phyloP scores from a whole-genome alignment of 2,797 vertebrate species.

The Mus minutoides region DNA sequence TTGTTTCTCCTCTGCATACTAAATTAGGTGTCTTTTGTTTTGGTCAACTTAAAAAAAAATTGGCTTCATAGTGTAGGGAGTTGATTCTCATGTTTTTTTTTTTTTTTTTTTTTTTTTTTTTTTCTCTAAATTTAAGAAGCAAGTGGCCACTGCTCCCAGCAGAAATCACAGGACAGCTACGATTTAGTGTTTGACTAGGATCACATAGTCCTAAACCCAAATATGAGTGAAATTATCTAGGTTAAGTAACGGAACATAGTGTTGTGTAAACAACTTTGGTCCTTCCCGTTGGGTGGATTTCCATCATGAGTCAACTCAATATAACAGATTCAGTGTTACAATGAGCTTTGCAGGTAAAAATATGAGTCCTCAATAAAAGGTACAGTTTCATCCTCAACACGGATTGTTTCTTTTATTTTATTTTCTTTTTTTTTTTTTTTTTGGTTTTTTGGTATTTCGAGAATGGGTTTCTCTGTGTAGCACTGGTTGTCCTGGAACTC shows the following conservation, averaged over 20 bases:
- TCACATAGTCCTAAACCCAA: constrained; percentile 36
- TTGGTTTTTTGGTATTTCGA: too few relatives aligned
- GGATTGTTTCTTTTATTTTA: constrained; percentile 65
- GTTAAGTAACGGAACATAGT: constrained; percentile 48
- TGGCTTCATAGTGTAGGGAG: constrained; percentile 68
- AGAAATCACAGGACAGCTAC: constrained; percentile 50
- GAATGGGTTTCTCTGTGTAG: too few relatives aligned
- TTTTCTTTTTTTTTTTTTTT: too few relatives aligned
- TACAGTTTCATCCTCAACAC: constrained; percentile 73
- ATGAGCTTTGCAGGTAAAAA: constrained; percentile 76
- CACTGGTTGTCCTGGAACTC: too few relatives aligned
- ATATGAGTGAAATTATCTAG: constrained; percentile 7
- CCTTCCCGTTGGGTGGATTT: constrained; percentile 58
- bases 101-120: background rate
- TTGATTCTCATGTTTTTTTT: constrained; percentile 64
- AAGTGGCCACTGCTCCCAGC: constrained; percentile 48
- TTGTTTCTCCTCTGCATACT: constrained; percentile 44
- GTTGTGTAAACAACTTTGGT: constrained; percentile 38
- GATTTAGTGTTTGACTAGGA: constrained; percentile 29
- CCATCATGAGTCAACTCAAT: constrained; percentile 57
- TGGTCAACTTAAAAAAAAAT: background rate
- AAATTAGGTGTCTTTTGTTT: constrained; percentile 23
- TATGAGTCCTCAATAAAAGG: constrained; percentile 75
- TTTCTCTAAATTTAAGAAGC: constrained; percentile 57
- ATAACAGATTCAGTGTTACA: constrained; percentile 51